Evolutionary conservation across 2,888 invertebrate genomes (phyloP), one percentile per base, ranked within the genome.

Genomic region (Campopleginae sp.): DNA sequence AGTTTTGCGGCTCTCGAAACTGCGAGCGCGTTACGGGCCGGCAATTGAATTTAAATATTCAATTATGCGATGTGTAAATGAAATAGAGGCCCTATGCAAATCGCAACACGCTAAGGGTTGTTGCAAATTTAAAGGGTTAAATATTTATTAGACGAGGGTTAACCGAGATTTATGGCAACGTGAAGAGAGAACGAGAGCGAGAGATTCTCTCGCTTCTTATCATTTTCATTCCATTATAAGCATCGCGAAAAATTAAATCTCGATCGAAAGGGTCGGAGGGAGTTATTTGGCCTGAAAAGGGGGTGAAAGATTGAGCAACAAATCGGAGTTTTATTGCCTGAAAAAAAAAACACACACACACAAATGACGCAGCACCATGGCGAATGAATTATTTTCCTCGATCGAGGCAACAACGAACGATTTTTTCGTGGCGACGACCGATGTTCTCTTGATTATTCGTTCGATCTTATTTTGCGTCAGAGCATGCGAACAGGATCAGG

Each of bases 41-140:
- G 93, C 94, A 94, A 94, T 94, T 94, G 94, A 94, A 94, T 94
- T 94, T 94, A 94, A 94, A 93, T 93, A 93, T 94, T 94, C 94
- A 92, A 93, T 94, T 94, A 94, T 94, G 94, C 94, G 94, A 94
- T 94, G 94, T 94, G 94, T 94, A 94, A 94, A 94, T 94, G 94
- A 94, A 94, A 94, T 94, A 94, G 94, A 94, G 94, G 94, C 94
- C 94, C 94, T 94, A 94, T 94, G 94, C 94, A 94, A 94, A 94
- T 94, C 91, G 92, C 89, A 92, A 92, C 92, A 93, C 90, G 93
- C 92, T 91, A 93, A 93, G 93, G 93, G 93, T 92, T 92, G 93
- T 93, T 93, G 93, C 93, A 93, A 93, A 93, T 93, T 93, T 93
- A 93, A 93, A 93, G 93, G 93, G 93, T 93, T 93, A 93, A 93